A percentile compares a stretch with the other conserved stretches of the same genome.
Evolutionary conservation across 2,797 vertebrate species (phyloP).

Genomic region (Lacerta agilis): DNA sequence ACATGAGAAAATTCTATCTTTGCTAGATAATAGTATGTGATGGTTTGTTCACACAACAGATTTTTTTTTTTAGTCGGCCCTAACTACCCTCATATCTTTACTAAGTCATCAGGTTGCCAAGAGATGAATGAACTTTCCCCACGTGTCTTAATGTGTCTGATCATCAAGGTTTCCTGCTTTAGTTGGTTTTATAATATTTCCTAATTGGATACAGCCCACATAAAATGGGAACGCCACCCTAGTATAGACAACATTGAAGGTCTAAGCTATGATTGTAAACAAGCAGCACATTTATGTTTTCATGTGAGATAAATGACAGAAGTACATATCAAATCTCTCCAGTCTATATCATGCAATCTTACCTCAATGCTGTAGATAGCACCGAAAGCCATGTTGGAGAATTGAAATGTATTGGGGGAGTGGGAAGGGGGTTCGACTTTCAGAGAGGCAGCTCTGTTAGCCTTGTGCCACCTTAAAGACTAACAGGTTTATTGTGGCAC

Average conservation of each 20-base stretch:
- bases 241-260: neutral
- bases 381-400: constrained; percentile 57
- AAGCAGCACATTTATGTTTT: neutral
- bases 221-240: accelerated
- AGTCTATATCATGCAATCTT: constrained; percentile 20
- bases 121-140: neutral
- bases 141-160: neutral
- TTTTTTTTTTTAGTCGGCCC: neutral
- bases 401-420: neutral
- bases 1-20: too few relatives aligned
- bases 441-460: neutral
- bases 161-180: neutral
- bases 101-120: neutral
- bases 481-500: neutral
- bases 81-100: neutral
- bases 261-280: accelerated
- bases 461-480: neutral
- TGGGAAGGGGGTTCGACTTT: neutral
- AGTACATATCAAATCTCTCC: neutral
- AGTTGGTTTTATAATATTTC: neutral
- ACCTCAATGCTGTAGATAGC: constrained; percentile 71
- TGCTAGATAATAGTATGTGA: too few relatives aligned
- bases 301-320: neutral
- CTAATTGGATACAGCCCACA: constrained; percentile 1
- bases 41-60: too few relatives aligned